Percentiles rank a stretch among this genome's conserved stretches.
Evolutionary conservation across 2,888 invertebrate genomes (phyloP).

Genomic region (Ornithoptera priamus): DNA sequence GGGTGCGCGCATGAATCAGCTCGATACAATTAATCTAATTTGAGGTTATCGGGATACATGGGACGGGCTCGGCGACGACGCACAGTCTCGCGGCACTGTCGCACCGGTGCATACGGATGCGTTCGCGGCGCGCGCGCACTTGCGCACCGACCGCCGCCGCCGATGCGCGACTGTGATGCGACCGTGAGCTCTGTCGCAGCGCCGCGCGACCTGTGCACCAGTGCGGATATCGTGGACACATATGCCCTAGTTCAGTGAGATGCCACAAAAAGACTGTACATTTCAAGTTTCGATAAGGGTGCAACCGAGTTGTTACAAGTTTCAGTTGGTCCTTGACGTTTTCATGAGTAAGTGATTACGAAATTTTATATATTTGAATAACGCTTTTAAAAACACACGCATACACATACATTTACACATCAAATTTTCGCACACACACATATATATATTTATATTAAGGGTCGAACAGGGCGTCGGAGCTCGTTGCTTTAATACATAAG

Average conservation of each 20-base stretch:
- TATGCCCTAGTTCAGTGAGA: constrained; percentile 66
- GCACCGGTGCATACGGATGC: constrained; percentile 54
- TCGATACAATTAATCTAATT: constrained; percentile 79
- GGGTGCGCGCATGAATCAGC: constrained; percentile 72
- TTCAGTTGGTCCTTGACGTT: constrained; percentile 76
- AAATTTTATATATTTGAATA: constrained; percentile 4
- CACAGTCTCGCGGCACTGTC: constrained; percentile 70
- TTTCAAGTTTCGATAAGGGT: constrained; percentile 73
- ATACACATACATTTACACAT: no score
- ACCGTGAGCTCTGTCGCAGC: constrained; percentile 23
- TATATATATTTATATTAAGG: no score
- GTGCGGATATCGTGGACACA: constrained; percentile 42
- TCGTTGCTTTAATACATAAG: no score
- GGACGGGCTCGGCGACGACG: constrained; percentile 63
- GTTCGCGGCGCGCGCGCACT: constrained; percentile 35
- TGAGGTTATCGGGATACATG: constrained; percentile 74
- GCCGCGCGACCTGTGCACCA: constrained; percentile 27
- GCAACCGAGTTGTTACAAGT: constrained; percentile 67
- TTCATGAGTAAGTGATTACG: constrained; percentile 71
- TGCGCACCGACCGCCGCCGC: constrained; percentile 22
- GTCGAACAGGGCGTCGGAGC: no score
- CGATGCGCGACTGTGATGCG: constrained; percentile 11
- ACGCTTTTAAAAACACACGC: no score
- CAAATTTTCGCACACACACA: no score
- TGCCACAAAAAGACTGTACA: constrained; percentile 76